Conservation (phyloP, 2,797 vertebrate genomes). For the Aplochiton taeniatus region DNA sequence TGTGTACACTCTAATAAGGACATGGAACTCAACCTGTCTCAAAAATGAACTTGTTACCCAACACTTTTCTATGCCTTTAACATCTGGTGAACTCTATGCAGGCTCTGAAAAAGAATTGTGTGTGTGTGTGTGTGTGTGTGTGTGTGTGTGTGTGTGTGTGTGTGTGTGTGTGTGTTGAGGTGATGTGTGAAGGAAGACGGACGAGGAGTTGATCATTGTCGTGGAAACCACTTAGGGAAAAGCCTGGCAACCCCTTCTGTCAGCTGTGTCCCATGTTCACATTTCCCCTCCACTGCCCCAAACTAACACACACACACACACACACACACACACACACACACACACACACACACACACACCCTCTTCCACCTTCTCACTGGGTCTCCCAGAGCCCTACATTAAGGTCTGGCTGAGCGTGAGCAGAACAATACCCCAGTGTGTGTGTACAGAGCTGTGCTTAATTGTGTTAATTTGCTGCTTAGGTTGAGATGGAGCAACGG, state of each 20-base stretch:
- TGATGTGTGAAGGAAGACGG: conserved; percentile 24
- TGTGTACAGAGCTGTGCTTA: conserved; percentile 75
- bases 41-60: too few relatives aligned
- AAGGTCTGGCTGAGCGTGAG: conserved; percentile 75
- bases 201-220: conserved; percentile 14
- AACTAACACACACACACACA: not conserved
- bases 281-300: not conserved
- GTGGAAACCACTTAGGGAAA: too few relatives aligned
- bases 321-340: conserved; percentile 1
- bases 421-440: conserved; percentile 81
- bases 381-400: conserved; percentile 66
- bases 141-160: conserved; percentile 10
- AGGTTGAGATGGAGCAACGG: conserved; percentile 74
- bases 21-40: too few relatives aligned
- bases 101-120: not conserved
- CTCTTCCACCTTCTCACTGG: not conserved
- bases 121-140: conserved; percentile 8
- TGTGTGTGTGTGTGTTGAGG: conserved; percentile 5
- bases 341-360: not conserved
- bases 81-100: too few relatives aligned
- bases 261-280: too few relatives aligned
- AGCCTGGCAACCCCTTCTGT: too few relatives aligned
- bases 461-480: conserved; percentile 85
- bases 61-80: too few relatives aligned
- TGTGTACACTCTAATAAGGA: too few relatives aligned